Percentiles rank a stretch among this genome's conserved stretches.
Conservation (phyloP, 2,113 vertebrate species). For the Calcarius ornatus region DNA sequence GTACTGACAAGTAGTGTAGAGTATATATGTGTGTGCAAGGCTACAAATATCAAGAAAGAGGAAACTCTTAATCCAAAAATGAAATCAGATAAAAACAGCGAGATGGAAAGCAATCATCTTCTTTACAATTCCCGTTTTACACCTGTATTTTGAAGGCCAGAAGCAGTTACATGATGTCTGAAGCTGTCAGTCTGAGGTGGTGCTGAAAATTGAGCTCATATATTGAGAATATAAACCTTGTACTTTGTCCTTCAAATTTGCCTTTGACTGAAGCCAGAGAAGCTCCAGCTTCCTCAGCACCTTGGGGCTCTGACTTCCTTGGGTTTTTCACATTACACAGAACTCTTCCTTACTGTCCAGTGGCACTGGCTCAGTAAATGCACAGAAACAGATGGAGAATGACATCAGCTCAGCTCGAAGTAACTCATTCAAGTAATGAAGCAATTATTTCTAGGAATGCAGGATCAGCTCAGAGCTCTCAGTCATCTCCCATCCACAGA, state of each 20-base stretch:
- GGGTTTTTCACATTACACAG: neutral
- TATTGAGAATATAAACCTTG: neutral
- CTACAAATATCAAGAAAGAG: neutral
- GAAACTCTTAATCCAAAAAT: neutral
- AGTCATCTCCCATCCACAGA: neutral
- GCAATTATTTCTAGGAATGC: constrained; percentile 57
- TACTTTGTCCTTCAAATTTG: neutral
- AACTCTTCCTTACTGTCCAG: neutral
- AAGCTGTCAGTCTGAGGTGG: neutral
- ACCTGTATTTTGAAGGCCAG: neutral
- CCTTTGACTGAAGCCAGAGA: neutral
- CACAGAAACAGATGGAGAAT: constrained; percentile 55
- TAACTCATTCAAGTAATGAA: constrained; percentile 64
- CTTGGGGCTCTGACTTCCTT: neutral
- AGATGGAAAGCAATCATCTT: neutral
- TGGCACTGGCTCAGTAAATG: constrained; percentile 51
- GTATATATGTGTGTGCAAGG: neutral
- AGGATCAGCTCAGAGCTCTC: constrained; percentile 24
- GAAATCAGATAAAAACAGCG: neutral
- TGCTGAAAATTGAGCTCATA: neutral
- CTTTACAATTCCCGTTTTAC: neutral
- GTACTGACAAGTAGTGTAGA: neutral
- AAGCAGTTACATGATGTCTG: neutral
- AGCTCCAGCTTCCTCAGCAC: neutral
- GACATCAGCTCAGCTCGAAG: constrained; percentile 23